A percentile compares a stretch with the other conserved stretches of the same genome.
These are phyloP conservation scores for Andrena trimmerana DNA, from an alignment of 2,888 invertebrate species.

Conservation along the genomic window DNA sequence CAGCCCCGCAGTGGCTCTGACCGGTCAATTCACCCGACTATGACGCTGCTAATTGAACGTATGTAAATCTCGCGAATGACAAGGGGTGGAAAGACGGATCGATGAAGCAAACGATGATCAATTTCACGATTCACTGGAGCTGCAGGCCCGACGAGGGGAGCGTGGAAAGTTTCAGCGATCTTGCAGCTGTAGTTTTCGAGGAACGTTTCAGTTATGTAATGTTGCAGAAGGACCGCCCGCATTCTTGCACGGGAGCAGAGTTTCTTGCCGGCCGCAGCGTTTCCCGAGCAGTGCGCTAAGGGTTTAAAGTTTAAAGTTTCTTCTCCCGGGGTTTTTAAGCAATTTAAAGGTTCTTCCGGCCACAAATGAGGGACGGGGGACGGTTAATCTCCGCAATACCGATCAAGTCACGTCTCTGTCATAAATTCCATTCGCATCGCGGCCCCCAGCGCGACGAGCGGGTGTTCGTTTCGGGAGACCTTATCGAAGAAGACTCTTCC, in stretches of 20 bases:
- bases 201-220: conserved; percentile 53
- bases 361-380: neutral
- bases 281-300: neutral
- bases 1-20: neutral
- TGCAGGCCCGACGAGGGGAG: conserved; percentile 1
- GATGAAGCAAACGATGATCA: too few relatives aligned
- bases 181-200: conserved; percentile 28
- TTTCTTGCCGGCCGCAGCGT: neutral
- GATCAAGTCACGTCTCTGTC: conserved; percentile 7
- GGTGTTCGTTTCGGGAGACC: neutral
- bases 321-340: neutral
- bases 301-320: neutral
- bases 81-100: too few relatives aligned
- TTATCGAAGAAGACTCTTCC: neutral
- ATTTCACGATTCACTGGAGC: neutral
- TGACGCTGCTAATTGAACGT: neutral
- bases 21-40: neutral
- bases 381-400: neutral
- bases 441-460: neutral
- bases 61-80: neutral
- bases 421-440: neutral
- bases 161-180: conserved; percentile 53
- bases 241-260: conserved; percentile 27
- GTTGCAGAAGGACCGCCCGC: conserved; percentile 38
- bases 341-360: neutral